Percentiles rank a stretch among this genome's conserved stretches.
These are phyloP conservation scores for Drosophila neutralis DNA, from an alignment of 2,888 invertebrate genomes.

Conservation along the genomic window DNA sequence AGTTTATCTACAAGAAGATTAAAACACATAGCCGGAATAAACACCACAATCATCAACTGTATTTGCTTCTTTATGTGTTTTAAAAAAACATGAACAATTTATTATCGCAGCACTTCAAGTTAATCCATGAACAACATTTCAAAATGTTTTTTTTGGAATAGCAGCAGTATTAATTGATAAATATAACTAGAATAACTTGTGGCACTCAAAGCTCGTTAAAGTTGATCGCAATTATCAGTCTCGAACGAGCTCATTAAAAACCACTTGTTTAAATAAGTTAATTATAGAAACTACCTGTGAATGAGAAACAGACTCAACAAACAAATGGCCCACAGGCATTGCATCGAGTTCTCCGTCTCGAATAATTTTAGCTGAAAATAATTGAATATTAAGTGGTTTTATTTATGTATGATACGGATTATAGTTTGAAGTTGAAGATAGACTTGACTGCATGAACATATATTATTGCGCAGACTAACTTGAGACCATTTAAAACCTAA, in stretches of 20 bases:
- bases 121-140: not conserved
- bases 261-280: slow-evolving; percentile 63
- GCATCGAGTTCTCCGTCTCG: slow-evolving; percentile 14
- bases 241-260: slow-evolving; percentile 37
- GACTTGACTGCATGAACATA: no score
- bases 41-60: not conserved
- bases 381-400: slow-evolving; percentile 1
- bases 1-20: not conserved
- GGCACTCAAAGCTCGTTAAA: slow-evolving; percentile 43
- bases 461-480: no score
- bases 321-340: slow-evolving; percentile 32
- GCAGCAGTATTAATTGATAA: slow-evolving; percentile 26
- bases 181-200: slow-evolving; percentile 25
- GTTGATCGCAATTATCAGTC: slow-evolving; percentile 26
- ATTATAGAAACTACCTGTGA: slow-evolving; percentile 45
- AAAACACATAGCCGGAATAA: not conserved
- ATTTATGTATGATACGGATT: not conserved
- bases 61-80: not conserved
- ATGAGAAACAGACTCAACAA: slow-evolving; percentile 34
- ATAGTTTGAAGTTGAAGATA: not conserved
- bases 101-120: slow-evolving; percentile 11
- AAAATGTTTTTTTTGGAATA: slow-evolving; percentile 8
- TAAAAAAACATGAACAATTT: slow-evolving; percentile 3
- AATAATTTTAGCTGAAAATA: slow-evolving; percentile 6
- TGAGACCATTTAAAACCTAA: no score